These are phyloP conservation scores for Saccostrea cuccullata DNA, from an alignment of 1,140 invertebrate genomes.

Conservation along the genomic window DNA sequence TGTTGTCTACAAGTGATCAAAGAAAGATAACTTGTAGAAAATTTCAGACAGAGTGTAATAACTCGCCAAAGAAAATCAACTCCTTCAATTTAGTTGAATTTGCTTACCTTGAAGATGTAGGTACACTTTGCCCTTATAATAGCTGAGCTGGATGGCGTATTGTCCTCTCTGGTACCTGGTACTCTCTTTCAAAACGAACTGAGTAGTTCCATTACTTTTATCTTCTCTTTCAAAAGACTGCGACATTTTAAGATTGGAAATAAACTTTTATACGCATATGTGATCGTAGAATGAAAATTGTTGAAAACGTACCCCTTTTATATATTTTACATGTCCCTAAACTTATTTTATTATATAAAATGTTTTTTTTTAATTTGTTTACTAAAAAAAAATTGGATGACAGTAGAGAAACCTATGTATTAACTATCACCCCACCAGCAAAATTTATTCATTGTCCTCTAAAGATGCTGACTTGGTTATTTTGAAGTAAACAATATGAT, in stretches of 20 bases:
- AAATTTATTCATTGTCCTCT: no score
- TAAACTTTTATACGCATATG: neutral
- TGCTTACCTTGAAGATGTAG: neutral
- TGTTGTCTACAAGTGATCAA: neutral
- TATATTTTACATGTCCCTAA: neutral
- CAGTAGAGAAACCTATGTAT: no score
- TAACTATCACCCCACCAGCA: no score
- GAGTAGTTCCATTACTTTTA: neutral
- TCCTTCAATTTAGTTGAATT: neutral
- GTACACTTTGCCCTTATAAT: no score
- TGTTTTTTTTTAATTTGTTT: neutral
- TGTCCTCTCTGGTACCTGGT: neutral
- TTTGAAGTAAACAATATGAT: no score
- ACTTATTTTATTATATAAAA: no score
- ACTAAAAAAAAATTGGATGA: no score
- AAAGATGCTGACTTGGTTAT: no score
- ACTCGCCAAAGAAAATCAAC: neutral
- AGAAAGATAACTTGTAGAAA: neutral
- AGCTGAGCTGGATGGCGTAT: neutral
- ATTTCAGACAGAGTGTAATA: neutral
- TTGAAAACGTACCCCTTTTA: neutral
- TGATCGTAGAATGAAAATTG: neutral
- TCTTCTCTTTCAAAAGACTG: neutral
- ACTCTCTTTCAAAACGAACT: neutral
- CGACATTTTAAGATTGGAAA: neutral